phyloP scores from a whole-genome alignment of 2,113 vertebrate species.

The Onychorhynchus coronatus region DNA sequence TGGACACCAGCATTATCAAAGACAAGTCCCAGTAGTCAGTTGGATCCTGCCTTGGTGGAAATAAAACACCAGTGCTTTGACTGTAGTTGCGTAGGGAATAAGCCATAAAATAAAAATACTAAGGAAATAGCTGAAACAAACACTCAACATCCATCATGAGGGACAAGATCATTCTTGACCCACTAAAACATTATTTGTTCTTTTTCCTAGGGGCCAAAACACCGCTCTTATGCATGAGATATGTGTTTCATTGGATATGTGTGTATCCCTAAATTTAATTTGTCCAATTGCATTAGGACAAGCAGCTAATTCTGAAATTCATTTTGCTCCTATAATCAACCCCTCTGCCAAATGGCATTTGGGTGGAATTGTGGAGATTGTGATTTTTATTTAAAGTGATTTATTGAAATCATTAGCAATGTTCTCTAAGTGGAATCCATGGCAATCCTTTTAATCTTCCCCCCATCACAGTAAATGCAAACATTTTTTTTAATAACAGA shows the following conservation, averaged over 20 bases:
- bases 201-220: conserved; percentile 2
- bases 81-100: background rate
- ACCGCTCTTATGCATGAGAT: background rate
- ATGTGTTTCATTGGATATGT: background rate
- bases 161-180: background rate
- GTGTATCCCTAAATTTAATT: conserved; percentile 27
- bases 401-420: conserved; percentile 40
- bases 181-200: background rate
- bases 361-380: conserved; percentile 11
- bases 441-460: conserved; percentile 49
- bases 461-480: conserved; percentile 15
- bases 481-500: conserved; percentile 38
- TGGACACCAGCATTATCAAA: background rate
- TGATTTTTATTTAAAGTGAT: conserved; percentile 59
- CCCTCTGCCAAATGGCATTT: conserved; percentile 38
- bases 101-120: background rate
- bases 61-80: background rate
- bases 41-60: background rate
- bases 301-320: conserved; percentile 52
- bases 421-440: conserved; percentile 23
- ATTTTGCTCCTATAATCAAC: conserved; percentile 41
- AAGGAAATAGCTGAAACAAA: background rate
- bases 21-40: background rate
- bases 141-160: background rate
- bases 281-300: conserved; percentile 38